Conservation (phyloP, 2,797 vertebrate genomes). For the Decapterus maruadsi region DNA sequence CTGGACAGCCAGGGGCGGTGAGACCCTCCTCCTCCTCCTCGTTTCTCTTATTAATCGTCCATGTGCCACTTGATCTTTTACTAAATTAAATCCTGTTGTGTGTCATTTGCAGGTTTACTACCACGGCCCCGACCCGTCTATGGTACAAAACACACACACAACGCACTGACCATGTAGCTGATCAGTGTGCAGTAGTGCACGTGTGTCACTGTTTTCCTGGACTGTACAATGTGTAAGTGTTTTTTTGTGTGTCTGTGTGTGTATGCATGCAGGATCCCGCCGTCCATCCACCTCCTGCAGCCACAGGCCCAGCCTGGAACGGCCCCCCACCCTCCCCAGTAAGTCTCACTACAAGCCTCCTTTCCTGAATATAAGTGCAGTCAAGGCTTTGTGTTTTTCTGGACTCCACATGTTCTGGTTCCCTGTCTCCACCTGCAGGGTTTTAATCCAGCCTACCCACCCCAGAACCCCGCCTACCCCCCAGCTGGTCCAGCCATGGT, state of each 20-base stretch:
- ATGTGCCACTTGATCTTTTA: not conserved
- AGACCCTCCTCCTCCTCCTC: slow-evolving; percentile 14
- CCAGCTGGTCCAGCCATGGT: slow-evolving; percentile 34
- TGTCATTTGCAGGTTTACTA: slow-evolving; percentile 57
- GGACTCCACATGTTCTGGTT: too few species aligned
- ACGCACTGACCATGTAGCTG: not conserved
- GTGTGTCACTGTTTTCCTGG: too few species aligned
- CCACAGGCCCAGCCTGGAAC: slow-evolving; percentile 54
- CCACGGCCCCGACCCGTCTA: slow-evolving; percentile 15
- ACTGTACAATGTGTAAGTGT: too few species aligned
- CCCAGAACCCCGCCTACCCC: slow-evolving; percentile 66
- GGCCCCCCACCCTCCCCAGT: slow-evolving; percentile 61
- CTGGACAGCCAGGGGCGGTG: slow-evolving; percentile 57
- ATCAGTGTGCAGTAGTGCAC: too few species aligned
- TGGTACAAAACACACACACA: slow-evolving; percentile 35
- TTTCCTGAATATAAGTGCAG: not conserved
- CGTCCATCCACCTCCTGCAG: slow-evolving; percentile 53
- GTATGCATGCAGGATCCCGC: slow-evolving; percentile 42
- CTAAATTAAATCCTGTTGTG: not conserved
- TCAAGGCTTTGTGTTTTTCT: too few species aligned
- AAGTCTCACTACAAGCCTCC: slow-evolving; percentile 12
- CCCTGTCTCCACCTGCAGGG: slow-evolving; percentile 45
- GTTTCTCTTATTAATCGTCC: not conserved
- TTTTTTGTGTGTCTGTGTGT: not conserved
- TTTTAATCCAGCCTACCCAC: slow-evolving; percentile 53